phyloP scores from a whole-genome alignment of 2,113 vertebrate genomes.

The Mustela nigripes region DNA sequence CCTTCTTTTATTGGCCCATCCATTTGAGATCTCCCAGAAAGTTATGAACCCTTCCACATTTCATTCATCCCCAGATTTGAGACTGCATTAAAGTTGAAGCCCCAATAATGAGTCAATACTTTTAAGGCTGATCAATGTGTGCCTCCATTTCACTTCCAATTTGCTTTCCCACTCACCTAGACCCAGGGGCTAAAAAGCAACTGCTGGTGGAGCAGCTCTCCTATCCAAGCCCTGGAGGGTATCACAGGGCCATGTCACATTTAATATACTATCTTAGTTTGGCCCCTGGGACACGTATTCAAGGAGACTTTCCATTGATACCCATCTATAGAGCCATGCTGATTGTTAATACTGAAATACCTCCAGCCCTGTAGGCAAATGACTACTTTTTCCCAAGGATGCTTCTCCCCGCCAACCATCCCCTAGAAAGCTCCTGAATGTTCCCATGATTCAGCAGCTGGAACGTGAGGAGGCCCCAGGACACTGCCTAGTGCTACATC shows the following conservation, averaged over 20 bases:
- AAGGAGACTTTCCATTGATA: neutral
- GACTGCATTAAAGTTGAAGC: slow-evolving; percentile 2
- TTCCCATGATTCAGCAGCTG: neutral
- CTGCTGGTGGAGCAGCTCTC: neutral
- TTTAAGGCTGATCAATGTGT: neutral
- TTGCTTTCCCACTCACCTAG: slow-evolving; percentile 38
- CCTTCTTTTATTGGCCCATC: neutral
- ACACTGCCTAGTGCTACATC: neutral
- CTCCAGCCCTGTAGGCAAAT: neutral
- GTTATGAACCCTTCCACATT: neutral
- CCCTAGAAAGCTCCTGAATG: neutral
- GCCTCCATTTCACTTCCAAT: slow-evolving; percentile 30
- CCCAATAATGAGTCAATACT: neutral
- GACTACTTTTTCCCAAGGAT: slow-evolving; percentile 7
- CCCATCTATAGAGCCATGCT: neutral
- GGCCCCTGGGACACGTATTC: neutral
- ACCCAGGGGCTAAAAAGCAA: slow-evolving; percentile 24
- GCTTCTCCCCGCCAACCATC: neutral
- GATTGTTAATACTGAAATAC: slow-evolving; percentile 58
- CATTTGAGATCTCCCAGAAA: slow-evolving; percentile 13
- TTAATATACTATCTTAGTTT: slow-evolving; percentile 37
- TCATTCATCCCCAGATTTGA: neutral
- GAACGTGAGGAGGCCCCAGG: neutral
- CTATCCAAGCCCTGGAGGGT: neutral
- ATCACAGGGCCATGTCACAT: neutral